Base-by-base conservation (phyloP, 92 coral and sea anemone species). In the Phenganax marumi region DNA sequence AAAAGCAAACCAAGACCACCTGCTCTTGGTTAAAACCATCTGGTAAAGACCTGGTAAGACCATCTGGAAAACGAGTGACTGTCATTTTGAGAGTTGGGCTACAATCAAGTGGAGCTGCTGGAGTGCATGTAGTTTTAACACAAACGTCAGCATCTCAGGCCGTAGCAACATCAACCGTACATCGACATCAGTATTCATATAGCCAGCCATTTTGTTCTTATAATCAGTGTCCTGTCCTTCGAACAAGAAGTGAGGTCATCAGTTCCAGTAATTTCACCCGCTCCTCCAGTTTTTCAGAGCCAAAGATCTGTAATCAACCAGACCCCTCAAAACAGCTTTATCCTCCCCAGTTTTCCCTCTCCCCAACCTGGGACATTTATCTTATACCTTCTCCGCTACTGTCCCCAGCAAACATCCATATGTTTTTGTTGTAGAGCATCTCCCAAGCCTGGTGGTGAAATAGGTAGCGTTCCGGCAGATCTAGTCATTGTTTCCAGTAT, bases 401-500 rank as follows among this genome's bases (percentile, higher is more conserved):
- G 75, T 43, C 75, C 75, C 1, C 3, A 8, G 19, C 51, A 39
- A 70, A 70, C 75, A 12, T 70, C 75, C 2, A 14, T 70, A 1
- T 70, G 75, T 21, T 70, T 5, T 43, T 50, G 75, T 17, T 43
- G 75, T 70, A 49, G 75, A 14, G 25, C 23, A 4, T 25, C 71
- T 2, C 73, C 61, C 10, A 78, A 78, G 39, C 83, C 70, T 23
- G 70, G 63, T 43, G 72, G 71, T 24, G 10, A 10, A 8, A 78
- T 78, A 43, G 53, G 51, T 8, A 63, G 7, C 14, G 17, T 73
- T 43, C 83, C 83, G 3, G 23, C 55, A 25, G 83, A 78, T 39
- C 51, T 78, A 22, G 83, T 78, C 22, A 76, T 76, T 49, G 81
- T 19, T 13, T 76, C 81, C n/a, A 52, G 55, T 13, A 76, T 76